Conservation (phyloP, 1,140 invertebrate species). For the Condylostylus longicornis region DNA sequence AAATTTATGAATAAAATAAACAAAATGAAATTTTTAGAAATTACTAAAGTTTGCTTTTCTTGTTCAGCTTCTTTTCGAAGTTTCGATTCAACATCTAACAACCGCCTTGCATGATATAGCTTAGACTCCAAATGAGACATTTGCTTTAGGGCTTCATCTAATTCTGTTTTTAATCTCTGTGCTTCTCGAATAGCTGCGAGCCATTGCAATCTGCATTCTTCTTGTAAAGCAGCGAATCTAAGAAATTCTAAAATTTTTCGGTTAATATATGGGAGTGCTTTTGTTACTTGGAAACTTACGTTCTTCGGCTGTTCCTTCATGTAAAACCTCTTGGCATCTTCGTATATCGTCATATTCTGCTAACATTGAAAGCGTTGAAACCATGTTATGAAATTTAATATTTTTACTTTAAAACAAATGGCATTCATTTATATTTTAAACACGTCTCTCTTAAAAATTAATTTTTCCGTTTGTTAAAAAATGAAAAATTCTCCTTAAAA, state of each 20-base stretch:
- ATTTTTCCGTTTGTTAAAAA: too few relatives aligned
- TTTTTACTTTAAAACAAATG: too few relatives aligned
- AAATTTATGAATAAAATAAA: constrained; percentile 4
- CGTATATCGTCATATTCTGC: constrained; percentile 50
- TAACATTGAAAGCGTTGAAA: constrained; percentile 32
- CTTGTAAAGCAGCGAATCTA: constrained; percentile 50
- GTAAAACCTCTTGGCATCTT: constrained; percentile 45
- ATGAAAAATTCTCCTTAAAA: too few relatives aligned
- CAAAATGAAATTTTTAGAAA: neutral
- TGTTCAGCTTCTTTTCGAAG: constrained; percentile 43
- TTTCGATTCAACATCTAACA: constrained; percentile 63
- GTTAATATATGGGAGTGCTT: neutral
- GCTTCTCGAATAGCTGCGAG: constrained; percentile 48
- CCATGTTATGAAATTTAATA: too few relatives aligned
- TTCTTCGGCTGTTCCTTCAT: constrained; percentile 49
- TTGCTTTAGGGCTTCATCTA: constrained; percentile 48
- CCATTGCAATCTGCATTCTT: constrained; percentile 54
- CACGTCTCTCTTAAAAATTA: too few relatives aligned
- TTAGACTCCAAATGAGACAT: constrained; percentile 55
- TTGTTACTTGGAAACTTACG: constrained; percentile 30
- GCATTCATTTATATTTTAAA: too few relatives aligned
- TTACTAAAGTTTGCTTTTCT: constrained; percentile 29
- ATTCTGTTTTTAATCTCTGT: constrained; percentile 44
- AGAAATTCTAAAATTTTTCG: constrained; percentile 44
- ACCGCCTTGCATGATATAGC: constrained; percentile 55